phyloP scores from a whole-genome alignment of 2,113 vertebrate genomes.

The Todiramphus saurophagus region DNA sequence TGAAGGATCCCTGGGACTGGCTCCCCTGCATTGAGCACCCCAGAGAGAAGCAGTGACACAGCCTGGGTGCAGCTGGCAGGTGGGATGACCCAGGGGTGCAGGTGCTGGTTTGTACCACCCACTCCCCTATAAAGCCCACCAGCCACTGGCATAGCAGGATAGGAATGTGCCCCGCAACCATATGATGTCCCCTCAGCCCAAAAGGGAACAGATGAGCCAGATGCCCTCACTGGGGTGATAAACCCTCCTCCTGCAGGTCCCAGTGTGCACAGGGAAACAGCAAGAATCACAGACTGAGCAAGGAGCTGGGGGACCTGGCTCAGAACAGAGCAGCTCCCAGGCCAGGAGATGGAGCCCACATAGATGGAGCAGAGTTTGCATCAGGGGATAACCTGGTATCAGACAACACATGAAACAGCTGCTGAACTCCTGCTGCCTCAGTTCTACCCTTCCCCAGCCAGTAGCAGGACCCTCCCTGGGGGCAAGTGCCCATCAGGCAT shows the following conservation, averaged over 20 bases:
- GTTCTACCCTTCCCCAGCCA: neutral
- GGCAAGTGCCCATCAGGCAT: neutral
- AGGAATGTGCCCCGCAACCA: neutral
- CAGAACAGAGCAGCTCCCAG: neutral
- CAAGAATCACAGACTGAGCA: neutral
- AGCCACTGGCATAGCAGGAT: neutral
- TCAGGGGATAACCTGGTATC: neutral
- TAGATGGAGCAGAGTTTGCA: neutral
- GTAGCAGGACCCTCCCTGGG: neutral
- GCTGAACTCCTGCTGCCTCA: neutral
- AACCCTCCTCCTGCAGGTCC: neutral
- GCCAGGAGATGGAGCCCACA: neutral
- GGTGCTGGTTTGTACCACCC: neutral
- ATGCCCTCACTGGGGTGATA: neutral
- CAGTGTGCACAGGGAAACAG: neutral
- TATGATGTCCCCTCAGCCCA: neutral
- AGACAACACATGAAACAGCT: neutral
- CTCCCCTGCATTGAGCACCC: neutral
- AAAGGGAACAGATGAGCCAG: neutral
- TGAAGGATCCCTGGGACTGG: neutral
- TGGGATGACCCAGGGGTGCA: rapidly evolving
- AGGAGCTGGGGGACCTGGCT: neutral
- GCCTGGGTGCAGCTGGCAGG: neutral
- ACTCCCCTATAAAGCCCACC: rapidly evolving
- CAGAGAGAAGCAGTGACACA: neutral